Conservation (phyloP, 2,888 invertebrate species). For the Campoplex nolae region DNA sequence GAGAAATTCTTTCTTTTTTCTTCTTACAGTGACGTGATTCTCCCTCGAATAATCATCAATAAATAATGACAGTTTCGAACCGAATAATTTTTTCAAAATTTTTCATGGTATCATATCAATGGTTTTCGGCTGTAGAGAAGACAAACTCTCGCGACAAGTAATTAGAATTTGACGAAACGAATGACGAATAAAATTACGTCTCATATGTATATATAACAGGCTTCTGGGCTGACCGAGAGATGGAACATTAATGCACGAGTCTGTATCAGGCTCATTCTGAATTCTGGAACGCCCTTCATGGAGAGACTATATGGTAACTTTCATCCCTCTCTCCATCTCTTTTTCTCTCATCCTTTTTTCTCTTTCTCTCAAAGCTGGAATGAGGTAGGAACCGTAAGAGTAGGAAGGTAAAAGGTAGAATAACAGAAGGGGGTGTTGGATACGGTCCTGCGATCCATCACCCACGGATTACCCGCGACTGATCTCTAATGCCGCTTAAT, state of each 20-base stretch:
- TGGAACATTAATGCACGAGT: constrained; percentile 10
- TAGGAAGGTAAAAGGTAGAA: constrained; percentile 37
- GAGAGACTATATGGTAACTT: constrained; percentile 55
- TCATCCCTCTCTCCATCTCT: constrained; percentile 34
- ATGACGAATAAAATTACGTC: constrained; percentile 42
- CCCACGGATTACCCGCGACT: constrained; percentile 75
- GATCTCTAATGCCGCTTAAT: constrained; percentile 77
- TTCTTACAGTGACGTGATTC: too few species aligned
- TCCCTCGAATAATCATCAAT: background rate
- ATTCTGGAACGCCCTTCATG: constrained; percentile 51
- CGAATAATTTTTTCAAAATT: background rate
- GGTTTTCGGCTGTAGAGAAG: background rate
- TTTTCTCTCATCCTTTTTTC: constrained; percentile 13
- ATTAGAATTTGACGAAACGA: background rate
- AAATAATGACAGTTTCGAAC: background rate
- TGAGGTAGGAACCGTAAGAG: constrained; percentile 7
- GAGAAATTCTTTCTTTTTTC: too few species aligned
- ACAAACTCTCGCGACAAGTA: background rate
- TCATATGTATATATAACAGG: background rate
- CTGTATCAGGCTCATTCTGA: constrained; percentile 61
- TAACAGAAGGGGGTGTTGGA: constrained; percentile 28
- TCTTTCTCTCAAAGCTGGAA: background rate
- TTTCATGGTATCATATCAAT: background rate
- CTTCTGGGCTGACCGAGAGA: background rate
- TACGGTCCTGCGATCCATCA: constrained; percentile 73